These are phyloP conservation scores for Hyposoter didymator DNA, from an alignment of 2,888 invertebrate species.

Conservation along the genomic window DNA sequence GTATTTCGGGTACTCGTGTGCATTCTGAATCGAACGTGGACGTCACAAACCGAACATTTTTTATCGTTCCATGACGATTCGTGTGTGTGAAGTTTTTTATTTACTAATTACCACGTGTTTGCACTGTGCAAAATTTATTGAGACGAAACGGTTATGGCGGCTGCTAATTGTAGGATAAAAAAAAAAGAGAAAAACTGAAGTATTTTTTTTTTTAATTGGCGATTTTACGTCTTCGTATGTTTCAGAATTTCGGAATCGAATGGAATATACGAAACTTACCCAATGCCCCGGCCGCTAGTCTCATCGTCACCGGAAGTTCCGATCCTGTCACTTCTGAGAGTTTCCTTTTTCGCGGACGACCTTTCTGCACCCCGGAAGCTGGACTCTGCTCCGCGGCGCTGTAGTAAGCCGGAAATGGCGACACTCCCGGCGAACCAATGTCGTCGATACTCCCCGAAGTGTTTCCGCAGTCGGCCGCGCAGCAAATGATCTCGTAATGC, in stretches of 20 bases:
- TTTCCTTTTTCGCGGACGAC: conserved; percentile 92
- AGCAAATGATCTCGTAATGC: conserved; percentile 88
- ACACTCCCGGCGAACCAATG: conserved; percentile 86
- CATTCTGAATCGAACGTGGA: not conserved
- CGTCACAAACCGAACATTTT: not conserved
- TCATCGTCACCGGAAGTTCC: conserved; percentile 89
- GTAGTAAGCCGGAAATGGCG: conserved; percentile 87
- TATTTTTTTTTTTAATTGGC: not conserved
- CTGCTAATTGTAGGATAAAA: not conserved
- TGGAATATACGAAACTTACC: conserved; percentile 85
- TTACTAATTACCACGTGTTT: not conserved
- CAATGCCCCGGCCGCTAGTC: conserved; percentile 89
- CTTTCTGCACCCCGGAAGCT: conserved; percentile 87
- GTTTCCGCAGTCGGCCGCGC: conserved; percentile 86
- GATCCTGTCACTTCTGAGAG: conserved; percentile 86
- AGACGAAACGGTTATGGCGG: not conserved
- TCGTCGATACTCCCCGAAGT: conserved; percentile 88
- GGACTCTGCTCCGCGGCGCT: conserved; percentile 85
- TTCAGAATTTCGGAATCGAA: not conserved
- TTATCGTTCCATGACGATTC: not conserved
- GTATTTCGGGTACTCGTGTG: not conserved
- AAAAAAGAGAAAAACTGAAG: not conserved
- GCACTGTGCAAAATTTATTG: not conserved
- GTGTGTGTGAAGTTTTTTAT: not conserved
- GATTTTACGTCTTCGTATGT: not conserved